Evolutionary conservation across 1,140 invertebrate genomes (phyloP), one percentile per base, ranked within the genome.

Genomic region (Pseudobourletiella spinata): DNA sequence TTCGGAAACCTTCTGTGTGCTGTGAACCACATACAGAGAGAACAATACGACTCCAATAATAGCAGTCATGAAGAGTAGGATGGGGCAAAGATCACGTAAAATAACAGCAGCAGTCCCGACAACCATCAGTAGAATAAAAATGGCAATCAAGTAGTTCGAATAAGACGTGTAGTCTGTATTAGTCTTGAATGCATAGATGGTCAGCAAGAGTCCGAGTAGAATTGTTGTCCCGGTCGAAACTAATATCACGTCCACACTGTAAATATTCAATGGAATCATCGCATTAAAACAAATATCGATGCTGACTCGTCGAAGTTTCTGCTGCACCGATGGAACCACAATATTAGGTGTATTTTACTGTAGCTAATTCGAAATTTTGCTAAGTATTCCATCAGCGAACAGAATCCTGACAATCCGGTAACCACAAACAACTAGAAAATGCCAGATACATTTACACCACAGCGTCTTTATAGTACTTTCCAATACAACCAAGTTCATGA

Each of bases 21-120:
- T 94, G 72, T 92, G 91, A 2, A 95, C 82, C 16, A 95, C 76
- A 77, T 94, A 95, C 2, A 90, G 71, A 11, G 84, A 87, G 72
- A 92, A 94, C 2, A 90, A 70, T 1, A 89, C 72, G 0, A 90
- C 92, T 20, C 59, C 66, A 14, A 61, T 20, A 2, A 35, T 63
- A 16, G 62, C 55, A 26, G 61, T 61, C 20, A 67, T 30, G 43
- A 64, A 43, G 11, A 59, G 35, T 4, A 62, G 22, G 26, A 71
- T 35, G 3, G 68, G 69, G n/a, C 8, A n/a, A 11, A n/a, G 8
- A 11, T 39, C 32, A 68, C 72, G 66, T 22, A 79, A 71, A 65
- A 82, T 76, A 1, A 74, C 68, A 71, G 42, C 44, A 22, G 61
- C 60, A 8, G 82, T 66, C 30, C 80, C 80, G 70, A 82, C 80